Conservation (phyloP, 1,140 invertebrate species). For the Geopemphigus sp. region DNA sequence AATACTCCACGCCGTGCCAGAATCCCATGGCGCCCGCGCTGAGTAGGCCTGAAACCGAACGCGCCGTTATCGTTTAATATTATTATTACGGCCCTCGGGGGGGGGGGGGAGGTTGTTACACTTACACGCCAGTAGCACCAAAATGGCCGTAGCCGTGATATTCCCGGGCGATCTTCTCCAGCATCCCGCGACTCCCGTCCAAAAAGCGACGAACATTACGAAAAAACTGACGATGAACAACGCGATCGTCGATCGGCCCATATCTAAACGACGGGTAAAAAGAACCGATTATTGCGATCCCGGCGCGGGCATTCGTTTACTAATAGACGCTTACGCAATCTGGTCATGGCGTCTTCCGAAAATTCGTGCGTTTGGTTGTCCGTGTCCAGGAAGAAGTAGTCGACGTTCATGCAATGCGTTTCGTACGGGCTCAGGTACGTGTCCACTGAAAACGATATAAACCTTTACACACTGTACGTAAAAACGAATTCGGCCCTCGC, state of each 20-base stretch:
- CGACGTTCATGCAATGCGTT: slow-evolving; percentile 90
- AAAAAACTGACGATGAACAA: slow-evolving; percentile 88
- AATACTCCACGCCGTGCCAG: slow-evolving; percentile 94
- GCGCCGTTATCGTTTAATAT: no score
- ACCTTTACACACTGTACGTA: no score
- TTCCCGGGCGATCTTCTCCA: slow-evolving; percentile 90
- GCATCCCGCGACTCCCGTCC: slow-evolving; percentile 87
- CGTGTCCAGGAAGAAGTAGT: slow-evolving; percentile 86
- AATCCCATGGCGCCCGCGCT: slow-evolving; percentile 89
- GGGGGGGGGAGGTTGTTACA: no score
- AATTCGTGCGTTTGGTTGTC: slow-evolving; percentile 78
- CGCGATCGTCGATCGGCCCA: slow-evolving; percentile 87
- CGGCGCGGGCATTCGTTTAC: no score
- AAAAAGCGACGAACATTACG: slow-evolving; percentile 86
- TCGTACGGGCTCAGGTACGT: slow-evolving; percentile 89
- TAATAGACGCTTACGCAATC: slow-evolving; percentile 79
- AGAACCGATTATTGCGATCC: no score
- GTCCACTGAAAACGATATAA: slow-evolving; percentile 68
- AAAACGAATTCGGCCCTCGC: no score
- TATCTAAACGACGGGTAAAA: slow-evolving; percentile 64
- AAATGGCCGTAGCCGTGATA: slow-evolving; percentile 87
- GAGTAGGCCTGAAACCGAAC: slow-evolving; percentile 68
- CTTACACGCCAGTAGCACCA: slow-evolving; percentile 86
- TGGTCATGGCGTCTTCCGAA: slow-evolving; percentile 78
- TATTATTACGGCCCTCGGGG: not conserved